Base-by-base conservation (phyloP, 2,888 invertebrate genomes). In the Acanthococcus lagerstroemiae region DNA sequence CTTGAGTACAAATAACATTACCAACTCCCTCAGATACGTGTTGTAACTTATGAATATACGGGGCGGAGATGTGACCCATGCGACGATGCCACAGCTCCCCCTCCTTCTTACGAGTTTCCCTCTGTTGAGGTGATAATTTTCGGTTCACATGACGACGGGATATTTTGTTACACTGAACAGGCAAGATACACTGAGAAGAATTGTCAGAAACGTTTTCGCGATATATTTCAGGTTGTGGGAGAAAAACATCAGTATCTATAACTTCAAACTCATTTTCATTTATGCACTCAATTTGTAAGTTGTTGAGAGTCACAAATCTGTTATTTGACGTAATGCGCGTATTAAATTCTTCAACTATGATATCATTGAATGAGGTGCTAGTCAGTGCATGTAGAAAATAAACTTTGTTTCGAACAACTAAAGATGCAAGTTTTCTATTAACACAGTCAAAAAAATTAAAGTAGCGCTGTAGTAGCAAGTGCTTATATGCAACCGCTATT, bases 1-100 rank as follows among this genome's bases (percentile, higher is more conserved):
- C 6, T 12, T 9, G 6, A 30, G 6, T 30, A 12, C 37, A 30
- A 9, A 30, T 9, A 9, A 30, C 6, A 30, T 12, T 30, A 30
- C 12, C 37, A 9, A 30, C 37, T 9, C 54, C 54, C 4, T 24
- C 4, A 4, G 54, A 5, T 4, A 54, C 54, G 25, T 25, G 22
- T 54, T 54, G 9, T 22, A 54, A 25, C 9, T 21, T 54, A 15
- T 54, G 21, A 2, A 54, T 25, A 19, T 15, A 15, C 17, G 54
- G 25, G 5, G 54, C 3, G 5, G 54, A 54, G 3, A 54, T 54
- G 25, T 54, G 54, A 3, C 54, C 54, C 54, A 54, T 54, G 9
- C 54, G 54, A 3, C 54, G 24, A 15, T 54, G 54, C 54, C 54
- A 54, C n/a, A 54, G 15, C 15, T 22, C 54, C 12, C 54, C 54